Evolutionary conservation across 1,140 invertebrate species (phyloP).

Genomic region (Aphidius gifuensis): DNA sequence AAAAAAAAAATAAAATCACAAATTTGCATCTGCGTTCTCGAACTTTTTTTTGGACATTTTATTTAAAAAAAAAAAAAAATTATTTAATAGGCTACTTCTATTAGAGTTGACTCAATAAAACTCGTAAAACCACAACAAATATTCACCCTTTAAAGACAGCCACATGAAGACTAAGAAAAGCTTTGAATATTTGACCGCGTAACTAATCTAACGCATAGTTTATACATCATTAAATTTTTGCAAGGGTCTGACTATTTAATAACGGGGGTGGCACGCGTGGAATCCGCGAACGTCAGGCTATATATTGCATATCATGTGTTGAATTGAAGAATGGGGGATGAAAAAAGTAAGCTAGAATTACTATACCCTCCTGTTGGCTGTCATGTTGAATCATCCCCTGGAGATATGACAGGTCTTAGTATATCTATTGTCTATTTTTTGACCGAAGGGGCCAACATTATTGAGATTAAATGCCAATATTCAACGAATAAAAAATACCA

Average conservation of each 20-base stretch:
- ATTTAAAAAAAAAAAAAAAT: too few relatives aligned
- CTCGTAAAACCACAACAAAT: too few relatives aligned
- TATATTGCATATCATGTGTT: conserved; percentile 25
- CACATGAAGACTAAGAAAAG: too few relatives aligned
- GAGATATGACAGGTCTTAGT: conserved; percentile 42
- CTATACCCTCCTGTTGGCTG: conserved; percentile 32
- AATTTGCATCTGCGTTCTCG: too few relatives aligned
- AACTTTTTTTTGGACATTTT: too few relatives aligned
- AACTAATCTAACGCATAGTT: conserved; percentile 54
- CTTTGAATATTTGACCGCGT: conserved; percentile 24
- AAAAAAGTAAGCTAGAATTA: too few relatives aligned
- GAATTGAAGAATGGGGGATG: conserved; percentile 5
- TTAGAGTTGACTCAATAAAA: too few relatives aligned
- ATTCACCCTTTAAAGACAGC: too few relatives aligned
- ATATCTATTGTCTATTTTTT: background rate
- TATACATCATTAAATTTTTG: conserved; percentile 48
- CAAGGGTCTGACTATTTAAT: background rate
- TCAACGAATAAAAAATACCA: background rate
- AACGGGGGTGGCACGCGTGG: conserved; percentile 34
- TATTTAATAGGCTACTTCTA: too few relatives aligned
- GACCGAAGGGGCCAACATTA: conserved; percentile 40
- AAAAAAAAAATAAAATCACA: too few relatives aligned
- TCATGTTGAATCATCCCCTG: conserved; percentile 49
- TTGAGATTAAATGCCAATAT: conserved; percentile 48
- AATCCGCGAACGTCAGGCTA: conserved; percentile 45